phyloP scores from a whole-genome alignment of 2,113 vertebrate species.

The Calcarius ornatus region DNA sequence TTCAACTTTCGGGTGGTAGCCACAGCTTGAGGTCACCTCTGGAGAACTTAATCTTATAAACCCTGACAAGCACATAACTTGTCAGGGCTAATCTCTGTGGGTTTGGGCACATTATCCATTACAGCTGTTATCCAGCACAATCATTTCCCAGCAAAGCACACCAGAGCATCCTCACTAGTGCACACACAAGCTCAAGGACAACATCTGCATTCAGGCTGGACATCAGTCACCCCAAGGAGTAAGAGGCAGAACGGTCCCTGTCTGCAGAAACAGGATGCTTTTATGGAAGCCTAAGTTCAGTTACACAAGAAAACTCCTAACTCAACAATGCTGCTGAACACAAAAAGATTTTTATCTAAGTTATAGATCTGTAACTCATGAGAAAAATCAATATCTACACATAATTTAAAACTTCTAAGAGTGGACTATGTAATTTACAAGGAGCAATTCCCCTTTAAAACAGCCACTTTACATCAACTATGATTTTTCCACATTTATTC shows the following conservation, averaged over 20 bases:
- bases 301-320: not conserved
- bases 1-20: not conserved
- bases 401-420: not conserved
- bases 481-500: not conserved
- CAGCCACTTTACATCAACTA: not conserved
- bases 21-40: not conserved
- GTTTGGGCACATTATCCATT: not conserved
- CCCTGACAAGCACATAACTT: not conserved
- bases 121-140: not conserved
- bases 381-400: not conserved
- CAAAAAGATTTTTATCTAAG: not conserved
- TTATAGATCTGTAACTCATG: not conserved
- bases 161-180: not conserved
- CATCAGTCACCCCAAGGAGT: rapidly evolving
- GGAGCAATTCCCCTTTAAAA: not conserved
- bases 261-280: rapidly evolving
- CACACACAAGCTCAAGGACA: rapidly evolving
- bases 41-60: not conserved
- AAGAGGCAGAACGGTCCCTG: not conserved
- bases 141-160: not conserved
- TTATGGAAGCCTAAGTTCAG: rapidly evolving
- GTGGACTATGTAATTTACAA: not conserved
- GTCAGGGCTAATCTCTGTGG: not conserved
- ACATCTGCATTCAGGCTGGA: not conserved
- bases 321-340: not conserved